Evolutionary conservation across 2,888 invertebrate species (phyloP), one percentile per base, ranked within the genome.

Genomic region (Drosophila nr. perissopoda): DNA sequence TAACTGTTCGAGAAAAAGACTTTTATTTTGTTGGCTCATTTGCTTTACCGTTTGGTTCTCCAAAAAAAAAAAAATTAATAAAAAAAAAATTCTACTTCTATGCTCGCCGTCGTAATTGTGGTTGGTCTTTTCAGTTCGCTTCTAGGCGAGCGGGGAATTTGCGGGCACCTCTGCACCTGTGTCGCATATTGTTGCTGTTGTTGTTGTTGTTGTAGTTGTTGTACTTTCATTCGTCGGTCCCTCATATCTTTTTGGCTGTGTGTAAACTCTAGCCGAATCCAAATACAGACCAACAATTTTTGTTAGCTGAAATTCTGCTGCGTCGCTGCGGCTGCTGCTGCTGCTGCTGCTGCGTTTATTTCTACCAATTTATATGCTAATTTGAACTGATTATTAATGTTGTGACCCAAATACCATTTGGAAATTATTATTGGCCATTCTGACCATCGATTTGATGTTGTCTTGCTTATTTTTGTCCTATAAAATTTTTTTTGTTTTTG

Each of bases 381-480:
- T 91, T 88, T 46, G 88, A 80, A 82, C 86, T 85, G 92, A 91
- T 91, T 92, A 92, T 91, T 91, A 92, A 91, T 90, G 90, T 81
- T 80, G 81, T 91, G 91, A 92, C 91, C 92, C 82, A 91, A 92
- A 92, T 92, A 86, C 92, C 92, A 73, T 72, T 87, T 79, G 76
- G 51, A 89, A 87, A 90, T 90, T 90, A 91, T 88, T 89, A 90
- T 90, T 88, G 80, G 89, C 86, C 84, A 81, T 86, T 89, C 83
- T 78, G 72, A 46, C 53, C 70, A 81, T 87, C 73, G 82, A 79
- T 79, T 89, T 72, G 46, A 59, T 53, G 31, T 70, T 53, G 25
- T 56, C 36, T 40, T 49, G 25, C 16, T 53, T 31, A 42, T 13
- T 42, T 63, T 63, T 67, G 54, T 71, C 62, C 53, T 68, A n/a